phyloP scores from a whole-genome alignment of 2,888 invertebrate genomes.

The Petrolisthes manimaculis region DNA sequence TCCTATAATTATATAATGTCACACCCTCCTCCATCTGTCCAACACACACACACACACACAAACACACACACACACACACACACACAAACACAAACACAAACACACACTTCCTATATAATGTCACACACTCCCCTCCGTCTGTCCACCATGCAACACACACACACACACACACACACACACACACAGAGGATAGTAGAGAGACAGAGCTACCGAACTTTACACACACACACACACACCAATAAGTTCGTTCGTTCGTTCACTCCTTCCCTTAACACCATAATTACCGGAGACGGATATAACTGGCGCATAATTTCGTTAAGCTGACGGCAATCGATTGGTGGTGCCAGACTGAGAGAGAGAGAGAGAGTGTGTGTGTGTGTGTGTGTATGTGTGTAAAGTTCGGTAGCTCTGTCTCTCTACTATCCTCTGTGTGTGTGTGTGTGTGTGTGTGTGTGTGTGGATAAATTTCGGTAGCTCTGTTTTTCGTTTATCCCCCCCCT shows the following conservation, averaged over 20 bases:
- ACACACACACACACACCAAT: background rate
- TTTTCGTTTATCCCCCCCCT: background rate
- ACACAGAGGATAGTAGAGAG: background rate
- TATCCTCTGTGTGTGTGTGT: background rate
- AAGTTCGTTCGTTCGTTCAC: background rate
- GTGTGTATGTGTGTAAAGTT: background rate
- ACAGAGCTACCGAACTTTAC: background rate
- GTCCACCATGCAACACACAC: background rate
- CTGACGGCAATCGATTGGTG: no score
- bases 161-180: conserved; percentile 1
- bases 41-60: background rate
- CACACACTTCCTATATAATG: background rate
- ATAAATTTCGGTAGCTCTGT: background rate
- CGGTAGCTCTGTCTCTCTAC: background rate
- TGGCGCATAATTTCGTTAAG: conserved; percentile 33
- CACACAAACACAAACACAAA: background rate
- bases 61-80: background rate
- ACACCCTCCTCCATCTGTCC: no score
- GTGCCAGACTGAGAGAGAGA: no score
- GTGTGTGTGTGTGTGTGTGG: background rate
- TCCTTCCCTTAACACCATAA: background rate
- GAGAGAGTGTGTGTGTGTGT: background rate
- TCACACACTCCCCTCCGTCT: background rate
- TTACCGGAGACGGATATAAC: conserved; percentile 20
- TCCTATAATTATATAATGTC: no score